Conservation (phyloP, 2,888 invertebrate genomes). For the Ephialtes manifestator region DNA sequence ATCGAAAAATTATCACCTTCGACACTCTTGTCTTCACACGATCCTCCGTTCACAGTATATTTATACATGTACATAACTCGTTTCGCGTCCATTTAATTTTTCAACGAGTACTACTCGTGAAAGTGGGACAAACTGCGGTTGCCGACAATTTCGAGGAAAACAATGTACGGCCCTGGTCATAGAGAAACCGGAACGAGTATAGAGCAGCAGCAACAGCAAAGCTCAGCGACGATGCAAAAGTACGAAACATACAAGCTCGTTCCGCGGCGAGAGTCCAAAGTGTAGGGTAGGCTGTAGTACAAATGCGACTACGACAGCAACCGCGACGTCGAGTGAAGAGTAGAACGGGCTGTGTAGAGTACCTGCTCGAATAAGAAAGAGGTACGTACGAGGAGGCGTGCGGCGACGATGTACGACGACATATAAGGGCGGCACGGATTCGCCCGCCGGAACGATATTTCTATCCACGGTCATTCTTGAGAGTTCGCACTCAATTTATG, state of each 20-base stretch:
- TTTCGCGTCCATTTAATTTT: conserved; percentile 50
- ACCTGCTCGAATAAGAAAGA: conserved; percentile 63
- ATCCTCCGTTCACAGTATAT: background rate
- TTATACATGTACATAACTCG: background rate
- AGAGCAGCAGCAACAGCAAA: background rate
- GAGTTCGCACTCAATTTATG: conserved; percentile 18
- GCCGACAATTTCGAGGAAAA: conserved; percentile 43
- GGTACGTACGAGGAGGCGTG: conserved; percentile 3
- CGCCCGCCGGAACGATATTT: conserved; percentile 30
- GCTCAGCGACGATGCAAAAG: conserved; percentile 4
- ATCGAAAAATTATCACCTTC: background rate
- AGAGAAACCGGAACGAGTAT: background rate
- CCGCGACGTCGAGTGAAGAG: conserved; percentile 23
- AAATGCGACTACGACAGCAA: background rate
- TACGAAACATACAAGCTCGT: background rate
- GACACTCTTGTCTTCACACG: background rate
- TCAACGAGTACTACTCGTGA: conserved; percentile 50
- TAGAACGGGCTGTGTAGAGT: conserved; percentile 29
- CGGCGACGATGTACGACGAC: conserved; percentile 56
- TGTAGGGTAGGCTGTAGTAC: conserved; percentile 3
- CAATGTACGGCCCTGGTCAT: conserved; percentile 44
- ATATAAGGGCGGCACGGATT: conserved; percentile 48
- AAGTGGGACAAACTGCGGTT: conserved; percentile 60
- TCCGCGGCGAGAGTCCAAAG: background rate
- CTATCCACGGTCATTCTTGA: conserved; percentile 48